These are phyloP conservation scores for Synchiropus splendidus DNA, from an alignment of 2,113 vertebrate genomes.

Conservation along the genomic window DNA sequence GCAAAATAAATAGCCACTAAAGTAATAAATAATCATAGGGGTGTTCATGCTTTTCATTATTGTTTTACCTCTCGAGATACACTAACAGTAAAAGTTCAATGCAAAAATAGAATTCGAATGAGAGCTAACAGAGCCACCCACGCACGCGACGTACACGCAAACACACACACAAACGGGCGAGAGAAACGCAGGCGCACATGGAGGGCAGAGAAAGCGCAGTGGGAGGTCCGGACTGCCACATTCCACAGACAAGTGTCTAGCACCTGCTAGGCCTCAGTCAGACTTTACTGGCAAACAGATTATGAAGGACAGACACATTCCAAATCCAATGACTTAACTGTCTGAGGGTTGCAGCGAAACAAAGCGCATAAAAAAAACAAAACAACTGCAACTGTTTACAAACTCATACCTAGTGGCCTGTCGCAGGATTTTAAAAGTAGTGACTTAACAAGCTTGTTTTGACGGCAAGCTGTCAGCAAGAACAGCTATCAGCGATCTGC, in stretches of 20 bases:
- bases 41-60: too few species aligned
- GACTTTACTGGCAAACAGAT: slow-evolving; percentile 47
- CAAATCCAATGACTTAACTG: slow-evolving; percentile 53
- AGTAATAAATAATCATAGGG: too few species aligned
- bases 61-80: too few species aligned
- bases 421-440: too few species aligned
- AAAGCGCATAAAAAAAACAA: too few species aligned
- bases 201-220: slow-evolving; percentile 40
- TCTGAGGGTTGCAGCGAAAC: slow-evolving; percentile 16
- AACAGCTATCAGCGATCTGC: too few species aligned
- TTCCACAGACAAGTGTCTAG: slow-evolving; percentile 65
- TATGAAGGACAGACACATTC: slow-evolving; percentile 47
- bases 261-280: slow-evolving; percentile 59
- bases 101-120: slow-evolving; percentile 36
- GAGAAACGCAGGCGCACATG: slow-evolving; percentile 10
- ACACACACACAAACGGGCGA: slow-evolving; percentile 7
- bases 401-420: too few species aligned
- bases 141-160: slow-evolving; percentile 18
- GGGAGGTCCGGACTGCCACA: slow-evolving; percentile 60
- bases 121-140: slow-evolving; percentile 56
- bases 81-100: too few species aligned
- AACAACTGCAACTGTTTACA: too few species aligned
- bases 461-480: too few species aligned
- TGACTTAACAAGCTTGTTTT: too few species aligned
- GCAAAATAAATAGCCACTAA: too few species aligned